A percentile compares a stretch with the other conserved stretches of the same genome.
Conservation (phyloP, 2,797 vertebrate genomes). For the Delichon dasypus region DNA sequence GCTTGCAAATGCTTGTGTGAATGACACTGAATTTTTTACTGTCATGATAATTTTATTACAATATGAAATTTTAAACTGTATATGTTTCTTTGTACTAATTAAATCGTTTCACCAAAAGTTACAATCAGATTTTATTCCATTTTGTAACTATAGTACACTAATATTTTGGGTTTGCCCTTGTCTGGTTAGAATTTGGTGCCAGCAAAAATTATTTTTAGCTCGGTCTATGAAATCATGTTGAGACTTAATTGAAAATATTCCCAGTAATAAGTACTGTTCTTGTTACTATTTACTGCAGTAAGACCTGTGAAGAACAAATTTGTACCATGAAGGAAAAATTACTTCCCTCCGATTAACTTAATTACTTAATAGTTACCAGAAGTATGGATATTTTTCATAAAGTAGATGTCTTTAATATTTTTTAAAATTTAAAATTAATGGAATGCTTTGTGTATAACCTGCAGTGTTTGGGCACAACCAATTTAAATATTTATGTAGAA, state of each 20-base stretch:
- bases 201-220: constrained; percentile 34
- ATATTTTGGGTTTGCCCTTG: neutral
- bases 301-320: neutral
- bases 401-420: neutral
- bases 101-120: neutral
- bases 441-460: neutral
- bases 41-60: neutral
- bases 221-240: neutral
- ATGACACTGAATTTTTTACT: neutral
- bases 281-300: neutral
- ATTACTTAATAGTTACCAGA: neutral
- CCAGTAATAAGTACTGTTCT: constrained; percentile 12
- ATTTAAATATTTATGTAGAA: neutral
- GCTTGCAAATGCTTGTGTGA: neutral
- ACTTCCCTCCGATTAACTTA: neutral
- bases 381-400: neutral
- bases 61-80: neutral
- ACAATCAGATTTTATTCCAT: neutral
- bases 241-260: constrained; percentile 47
- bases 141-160: neutral
- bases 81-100: neutral
- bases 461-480: neutral
- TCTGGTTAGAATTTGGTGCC: neutral
- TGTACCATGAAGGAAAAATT: neutral
- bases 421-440: neutral